Evolutionary conservation across 2,888 invertebrate genomes (phyloP), one percentile per base, ranked within the genome.

Genomic region (Nephrocerus scutellatus): DNA sequence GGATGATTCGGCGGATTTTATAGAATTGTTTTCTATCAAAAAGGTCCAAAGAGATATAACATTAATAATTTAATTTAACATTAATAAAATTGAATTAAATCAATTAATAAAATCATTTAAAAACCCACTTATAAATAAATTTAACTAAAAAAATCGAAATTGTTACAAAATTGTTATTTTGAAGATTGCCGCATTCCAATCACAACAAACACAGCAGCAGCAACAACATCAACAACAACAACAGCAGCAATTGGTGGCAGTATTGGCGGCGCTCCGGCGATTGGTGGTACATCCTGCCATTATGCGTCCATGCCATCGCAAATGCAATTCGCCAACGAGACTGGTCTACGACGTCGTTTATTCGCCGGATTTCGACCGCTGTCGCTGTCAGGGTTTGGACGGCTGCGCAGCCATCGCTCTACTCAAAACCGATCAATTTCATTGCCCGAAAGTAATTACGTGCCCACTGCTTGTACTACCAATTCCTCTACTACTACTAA

Each of bases 361-460:
- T 84, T 84, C 73, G 84, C 84, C 63, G 83, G 84, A 57, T 81
- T 84, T 74, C 82, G 82, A 73, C 84, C 82, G 67, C 73, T 84
- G 63, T 83, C 84, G 59, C 76, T 79, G 70, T 80, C 82, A 74
- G 80, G 76, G 49, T 72, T 80, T 62, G 59, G 63, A 24, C 62
- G 63, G 8, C 73, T 80, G 60, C 78, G 80, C 60, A 76, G 76
- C 63, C n/a, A n/a, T n/a, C 76, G 77, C 63, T 80, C 81, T 57
- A 78, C 81, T 57, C 80, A 82, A 70, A 80, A 82, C 73, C 82
- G 84, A 68, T 84, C 84, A 74, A 83, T 84, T 76, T 84, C 84
- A 69, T 79, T 84, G 71, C 84, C 84, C 68, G 84, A 84, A 84
- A 84, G 84, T 84, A 84, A 65, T 57, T 66, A 64, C 58, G 55